A percentile compares a stretch with the other conserved stretches of the same genome.
phyloP scores from a whole-genome alignment of 1,140 invertebrate genomes.

The Goniozus legneri region DNA sequence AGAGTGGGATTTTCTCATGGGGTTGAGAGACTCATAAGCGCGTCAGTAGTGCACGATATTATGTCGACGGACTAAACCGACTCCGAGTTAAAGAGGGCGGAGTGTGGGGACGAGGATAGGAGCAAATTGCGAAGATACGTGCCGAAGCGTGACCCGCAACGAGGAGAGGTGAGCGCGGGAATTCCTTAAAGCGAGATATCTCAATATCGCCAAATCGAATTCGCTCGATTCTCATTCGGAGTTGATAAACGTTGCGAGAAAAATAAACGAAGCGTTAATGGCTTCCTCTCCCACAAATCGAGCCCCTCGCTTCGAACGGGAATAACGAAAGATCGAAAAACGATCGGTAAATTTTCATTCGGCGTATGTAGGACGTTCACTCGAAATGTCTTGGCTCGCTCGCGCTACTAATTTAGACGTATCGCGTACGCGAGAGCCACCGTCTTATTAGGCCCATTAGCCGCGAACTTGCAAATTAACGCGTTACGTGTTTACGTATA shows the following conservation, averaged over 20 bases:
- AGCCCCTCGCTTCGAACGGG: too few relatives aligned
- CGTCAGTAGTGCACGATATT: too few relatives aligned
- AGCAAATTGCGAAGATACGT: slow-evolving; percentile 22
- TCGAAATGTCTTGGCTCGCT: slow-evolving; percentile 40
- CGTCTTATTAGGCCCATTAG: slow-evolving; percentile 32
- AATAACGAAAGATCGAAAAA: too few relatives aligned
- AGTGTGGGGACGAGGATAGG: neutral
- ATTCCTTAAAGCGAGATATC: slow-evolving; percentile 38
- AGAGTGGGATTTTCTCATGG: too few relatives aligned
- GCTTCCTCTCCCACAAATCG: too few relatives aligned
- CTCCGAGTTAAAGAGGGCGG: slow-evolving; percentile 4
- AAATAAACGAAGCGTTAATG: too few relatives aligned
- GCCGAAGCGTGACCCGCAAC: neutral
- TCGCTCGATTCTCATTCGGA: too few relatives aligned
- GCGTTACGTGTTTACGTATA: neutral
- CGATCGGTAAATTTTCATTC: slow-evolving; percentile 11
- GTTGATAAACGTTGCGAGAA: too few relatives aligned
- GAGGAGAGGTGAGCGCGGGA: slow-evolving; percentile 7
- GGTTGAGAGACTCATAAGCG: neutral
- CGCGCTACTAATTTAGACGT: slow-evolving; percentile 38
- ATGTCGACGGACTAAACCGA: too few relatives aligned
- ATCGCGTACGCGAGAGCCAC: slow-evolving; percentile 19
- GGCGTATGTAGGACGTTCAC: slow-evolving; percentile 29
- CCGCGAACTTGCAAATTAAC: slow-evolving; percentile 8
- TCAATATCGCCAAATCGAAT: slow-evolving; percentile 27